Percentiles rank a stretch among this genome's conserved stretches.
phyloP scores from a whole-genome alignment of 1,140 invertebrate species.

The Drosophila prosaltans region DNA sequence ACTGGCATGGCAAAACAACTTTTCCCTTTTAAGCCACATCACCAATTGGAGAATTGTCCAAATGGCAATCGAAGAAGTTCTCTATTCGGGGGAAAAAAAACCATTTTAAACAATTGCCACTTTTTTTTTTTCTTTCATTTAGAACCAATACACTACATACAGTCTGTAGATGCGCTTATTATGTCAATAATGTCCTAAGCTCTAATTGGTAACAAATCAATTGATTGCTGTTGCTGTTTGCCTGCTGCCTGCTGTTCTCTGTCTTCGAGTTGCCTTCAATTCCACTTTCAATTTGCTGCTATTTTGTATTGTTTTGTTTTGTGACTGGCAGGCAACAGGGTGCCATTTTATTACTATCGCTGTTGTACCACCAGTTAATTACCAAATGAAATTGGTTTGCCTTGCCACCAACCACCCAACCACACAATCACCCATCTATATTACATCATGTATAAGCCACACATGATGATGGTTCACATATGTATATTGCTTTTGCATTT shows the following conservation, averaged over 20 bases:
- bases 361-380: conserved; percentile 2
- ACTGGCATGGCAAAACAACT: background rate
- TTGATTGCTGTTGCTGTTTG: conserved; percentile 1
- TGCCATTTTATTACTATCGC: conserved; percentile 4
- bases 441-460: background rate
- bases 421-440: background rate
- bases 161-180: background rate
- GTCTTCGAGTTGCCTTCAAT: conserved; percentile 10
- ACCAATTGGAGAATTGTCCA: no score
- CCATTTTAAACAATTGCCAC: background rate
- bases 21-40: no score
- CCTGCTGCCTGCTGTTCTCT: background rate
- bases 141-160: background rate
- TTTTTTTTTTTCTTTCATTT: background rate
- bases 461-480: background rate
- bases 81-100: background rate
- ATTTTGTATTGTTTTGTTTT: conserved; percentile 7
- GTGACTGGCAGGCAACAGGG: conserved; percentile 1
- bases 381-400: conserved; percentile 10
- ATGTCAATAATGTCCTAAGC: conserved; percentile 11
- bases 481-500: background rate
- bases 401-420: background rate
- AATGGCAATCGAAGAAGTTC: conserved; percentile 1
- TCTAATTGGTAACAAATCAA: conserved; percentile 11
- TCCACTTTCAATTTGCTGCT: conserved; percentile 6